Conservation (phyloP, 2,888 invertebrate species). For the Leptinotarsa rubiginosa region DNA sequence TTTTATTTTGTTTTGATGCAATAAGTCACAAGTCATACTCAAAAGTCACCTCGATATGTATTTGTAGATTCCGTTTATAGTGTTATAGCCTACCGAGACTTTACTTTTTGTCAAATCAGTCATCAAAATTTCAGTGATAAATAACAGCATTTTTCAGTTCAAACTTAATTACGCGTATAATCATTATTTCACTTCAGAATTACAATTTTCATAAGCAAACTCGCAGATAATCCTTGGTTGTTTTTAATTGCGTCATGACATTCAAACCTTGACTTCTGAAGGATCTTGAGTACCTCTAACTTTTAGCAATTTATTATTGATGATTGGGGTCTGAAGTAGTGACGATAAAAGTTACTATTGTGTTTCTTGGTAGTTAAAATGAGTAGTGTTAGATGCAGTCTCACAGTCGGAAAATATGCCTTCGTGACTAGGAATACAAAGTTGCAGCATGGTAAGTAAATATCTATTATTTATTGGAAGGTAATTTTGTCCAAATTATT, state of each 20-base stretch:
- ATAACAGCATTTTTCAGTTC: conserved; percentile 26
- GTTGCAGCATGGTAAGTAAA: conserved; percentile 62
- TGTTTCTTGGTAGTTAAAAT: conserved; percentile 19
- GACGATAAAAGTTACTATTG: background rate
- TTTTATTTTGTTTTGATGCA: background rate
- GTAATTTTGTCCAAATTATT: too few species aligned
- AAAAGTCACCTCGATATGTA: too few species aligned
- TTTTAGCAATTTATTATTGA: conserved; percentile 6
- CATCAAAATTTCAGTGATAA: conserved; percentile 51
- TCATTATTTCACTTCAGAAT: background rate
- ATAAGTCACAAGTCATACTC: too few species aligned
- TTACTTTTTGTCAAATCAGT: conserved; percentile 41
- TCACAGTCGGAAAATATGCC: conserved; percentile 65
- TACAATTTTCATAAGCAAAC: background rate
- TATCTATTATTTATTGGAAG: conserved; percentile 7
- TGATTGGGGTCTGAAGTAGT: conserved; percentile 15
- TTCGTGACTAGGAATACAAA: conserved; percentile 60
- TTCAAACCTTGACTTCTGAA: conserved; percentile 61
- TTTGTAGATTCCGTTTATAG: too few species aligned
- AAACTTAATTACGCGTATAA: background rate
- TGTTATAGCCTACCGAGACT: background rate
- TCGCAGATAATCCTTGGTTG: conserved; percentile 36
- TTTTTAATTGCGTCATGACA: conserved; percentile 59
- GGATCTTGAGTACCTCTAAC: conserved; percentile 46
- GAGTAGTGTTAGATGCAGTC: conserved; percentile 64